phyloP scores from a whole-genome alignment of 2,113 vertebrate genomes.

The Cathartes aura region DNA sequence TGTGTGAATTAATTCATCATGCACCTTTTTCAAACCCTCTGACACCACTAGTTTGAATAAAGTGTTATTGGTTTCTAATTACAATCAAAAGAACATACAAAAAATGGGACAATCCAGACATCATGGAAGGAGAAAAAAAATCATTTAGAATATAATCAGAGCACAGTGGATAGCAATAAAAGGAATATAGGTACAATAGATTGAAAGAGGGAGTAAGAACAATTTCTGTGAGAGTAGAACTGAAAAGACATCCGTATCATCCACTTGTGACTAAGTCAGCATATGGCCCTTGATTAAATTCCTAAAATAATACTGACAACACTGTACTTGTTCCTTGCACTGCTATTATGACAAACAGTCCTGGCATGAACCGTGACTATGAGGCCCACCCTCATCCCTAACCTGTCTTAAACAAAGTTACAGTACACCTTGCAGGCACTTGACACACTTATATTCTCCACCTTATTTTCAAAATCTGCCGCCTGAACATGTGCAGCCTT shows the following conservation, averaged over 20 bases:
- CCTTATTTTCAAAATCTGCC: background rate
- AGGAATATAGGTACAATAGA: background rate
- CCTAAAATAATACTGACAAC: conserved; percentile 39
- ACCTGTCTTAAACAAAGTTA: background rate
- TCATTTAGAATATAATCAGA: background rate
- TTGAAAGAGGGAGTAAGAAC: background rate
- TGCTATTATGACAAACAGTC: conserved; percentile 13
- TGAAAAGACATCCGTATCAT: background rate
- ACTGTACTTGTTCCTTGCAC: background rate
- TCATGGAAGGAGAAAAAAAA: background rate
- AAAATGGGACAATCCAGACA: background rate
- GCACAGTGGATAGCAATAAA: background rate
- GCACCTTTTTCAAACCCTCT: background rate
- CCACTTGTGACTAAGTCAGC: conserved; percentile 28
- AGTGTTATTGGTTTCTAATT: background rate
- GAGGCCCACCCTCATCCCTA: background rate
- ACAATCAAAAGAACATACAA: background rate
- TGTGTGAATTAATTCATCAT: background rate
- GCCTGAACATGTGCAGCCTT: background rate
- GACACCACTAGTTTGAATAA: background rate
- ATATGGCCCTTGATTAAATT: conserved; percentile 42
- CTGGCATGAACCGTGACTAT: background rate
- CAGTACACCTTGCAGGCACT: conserved; percentile 12
- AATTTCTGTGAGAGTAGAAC: background rate
- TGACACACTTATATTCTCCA: background rate